Evolutionary conservation across 2,113 vertebrate genomes (phyloP), one percentile per base, ranked within the genome.

Genomic region (Prochilodus magdalenae): DNA sequence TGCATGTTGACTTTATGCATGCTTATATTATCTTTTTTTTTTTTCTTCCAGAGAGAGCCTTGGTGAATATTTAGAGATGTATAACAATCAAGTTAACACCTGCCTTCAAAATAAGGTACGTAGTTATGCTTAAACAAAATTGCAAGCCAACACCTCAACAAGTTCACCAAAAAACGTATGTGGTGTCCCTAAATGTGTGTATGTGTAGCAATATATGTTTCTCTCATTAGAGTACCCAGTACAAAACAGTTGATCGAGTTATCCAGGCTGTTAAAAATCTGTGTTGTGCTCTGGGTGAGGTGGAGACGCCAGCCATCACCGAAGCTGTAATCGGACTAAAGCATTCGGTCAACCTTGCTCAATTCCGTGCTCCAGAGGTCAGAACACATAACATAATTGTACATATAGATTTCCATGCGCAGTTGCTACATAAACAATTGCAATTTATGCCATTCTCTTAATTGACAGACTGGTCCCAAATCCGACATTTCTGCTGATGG

Each of bases 211-310:
- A 12, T 36, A 4, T 71, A 49, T 33, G 5, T 44, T 14, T 81
- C 22, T 81, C 4, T 85, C 4, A 80, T 6, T 80, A 95, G 93
- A 93, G 94, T 85, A 96, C 94, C 76, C 96, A 95, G 84, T 95
- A 97, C 82, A 97, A 96, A 93, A 92, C 93, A 0, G 92, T 97
- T 84, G 98, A 98, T 57, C 94, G 94, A 49, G 86, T 98, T 85
- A 95, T 96, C 87, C 97, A 97, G 93, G 94, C 94, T 27, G 95
- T 97, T 87, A 97, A 96, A 92, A 97, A 95, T 91, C 92, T 99
- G 59, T 99, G 98, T 89, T 95, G 91, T 78, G 92, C 95, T n/a
- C 87, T 97, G 90, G 96, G 96, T 76, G 95, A 96, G 69, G 96
- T 98, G 83, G 98, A 99, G 91, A 98, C 96, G 13, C 93, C 93